Evolutionary conservation across 2,113 vertebrate species (phyloP).

Genomic region (Apodemus sylvaticus): DNA sequence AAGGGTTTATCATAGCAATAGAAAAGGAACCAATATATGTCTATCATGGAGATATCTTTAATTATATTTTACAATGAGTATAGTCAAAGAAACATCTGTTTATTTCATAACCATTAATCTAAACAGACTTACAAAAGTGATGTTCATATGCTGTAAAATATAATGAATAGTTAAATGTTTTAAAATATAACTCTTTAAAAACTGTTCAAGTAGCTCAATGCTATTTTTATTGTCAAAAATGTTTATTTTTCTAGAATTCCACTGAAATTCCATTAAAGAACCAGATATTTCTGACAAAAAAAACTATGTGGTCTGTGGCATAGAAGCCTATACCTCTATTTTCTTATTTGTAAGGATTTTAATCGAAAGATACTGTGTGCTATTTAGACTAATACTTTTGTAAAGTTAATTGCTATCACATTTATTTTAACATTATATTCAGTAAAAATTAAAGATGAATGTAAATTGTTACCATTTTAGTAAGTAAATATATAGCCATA

Average conservation of each 20-base stretch:
- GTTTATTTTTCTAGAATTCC: background rate
- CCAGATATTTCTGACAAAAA: background rate
- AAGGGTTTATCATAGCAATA: background rate
- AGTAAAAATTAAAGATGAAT: background rate
- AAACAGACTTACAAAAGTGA: background rate
- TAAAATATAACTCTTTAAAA: background rate
- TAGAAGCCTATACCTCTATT: background rate
- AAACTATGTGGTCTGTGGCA: background rate
- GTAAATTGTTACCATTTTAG: background rate
- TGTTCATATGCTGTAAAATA: background rate
- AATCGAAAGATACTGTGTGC: background rate
- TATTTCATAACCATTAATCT: conserved; percentile 37
- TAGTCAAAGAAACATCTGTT: background rate
- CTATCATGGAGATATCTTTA: background rate
- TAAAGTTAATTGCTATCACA: background rate
- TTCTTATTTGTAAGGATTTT: background rate
- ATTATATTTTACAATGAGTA: conserved; percentile 52
- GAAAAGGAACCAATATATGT: background rate
- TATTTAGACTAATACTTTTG: background rate
- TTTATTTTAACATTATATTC: background rate
- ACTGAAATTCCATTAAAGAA: background rate
- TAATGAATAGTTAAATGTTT: background rate
- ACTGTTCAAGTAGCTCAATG: background rate
- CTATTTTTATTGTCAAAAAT: background rate
- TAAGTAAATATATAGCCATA: background rate